A percentile compares a stretch with the other conserved stretches of the same genome.
These are phyloP conservation scores for Caretta caretta DNA, from an alignment of 2,113 vertebrate species.

Conservation along the genomic window DNA sequence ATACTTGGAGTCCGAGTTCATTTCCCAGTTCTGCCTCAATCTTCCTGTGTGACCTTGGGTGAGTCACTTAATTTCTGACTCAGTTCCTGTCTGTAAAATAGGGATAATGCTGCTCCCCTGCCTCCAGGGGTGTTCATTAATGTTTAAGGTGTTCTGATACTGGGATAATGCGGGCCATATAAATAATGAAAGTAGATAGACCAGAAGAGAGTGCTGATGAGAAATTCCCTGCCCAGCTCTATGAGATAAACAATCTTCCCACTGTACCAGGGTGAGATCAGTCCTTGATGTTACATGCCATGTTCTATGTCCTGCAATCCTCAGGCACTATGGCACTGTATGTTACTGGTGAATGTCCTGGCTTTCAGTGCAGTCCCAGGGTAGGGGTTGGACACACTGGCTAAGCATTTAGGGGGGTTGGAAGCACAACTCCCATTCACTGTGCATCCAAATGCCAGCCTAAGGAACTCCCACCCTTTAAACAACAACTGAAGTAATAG, in stretches of 20 bases:
- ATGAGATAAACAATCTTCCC: neutral
- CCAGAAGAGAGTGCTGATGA: neutral
- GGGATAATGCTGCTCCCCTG: neutral
- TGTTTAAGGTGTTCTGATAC: neutral
- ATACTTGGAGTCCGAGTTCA: neutral
- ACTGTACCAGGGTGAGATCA: neutral
- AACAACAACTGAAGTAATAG: neutral
- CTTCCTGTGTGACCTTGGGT: neutral
- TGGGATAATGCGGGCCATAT: neutral
- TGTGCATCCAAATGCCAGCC: accelerated
- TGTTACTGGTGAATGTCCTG: neutral
- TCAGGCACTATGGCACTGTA: neutral
- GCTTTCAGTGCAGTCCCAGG: neutral
- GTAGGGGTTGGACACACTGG: neutral
- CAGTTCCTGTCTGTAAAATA: neutral
- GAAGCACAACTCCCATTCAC: neutral
- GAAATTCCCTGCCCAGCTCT: neutral
- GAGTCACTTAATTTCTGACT: neutral
- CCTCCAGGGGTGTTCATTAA: neutral
- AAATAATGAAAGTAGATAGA: neutral
- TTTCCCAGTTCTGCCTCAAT: neutral
- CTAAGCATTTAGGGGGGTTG: neutral
- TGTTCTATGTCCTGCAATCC: neutral
- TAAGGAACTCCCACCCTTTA: neutral
- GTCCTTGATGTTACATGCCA: neutral